These are phyloP conservation scores for Carettochelys insculpta DNA, from an alignment of 2,113 vertebrate species.

Conservation along the genomic window DNA sequence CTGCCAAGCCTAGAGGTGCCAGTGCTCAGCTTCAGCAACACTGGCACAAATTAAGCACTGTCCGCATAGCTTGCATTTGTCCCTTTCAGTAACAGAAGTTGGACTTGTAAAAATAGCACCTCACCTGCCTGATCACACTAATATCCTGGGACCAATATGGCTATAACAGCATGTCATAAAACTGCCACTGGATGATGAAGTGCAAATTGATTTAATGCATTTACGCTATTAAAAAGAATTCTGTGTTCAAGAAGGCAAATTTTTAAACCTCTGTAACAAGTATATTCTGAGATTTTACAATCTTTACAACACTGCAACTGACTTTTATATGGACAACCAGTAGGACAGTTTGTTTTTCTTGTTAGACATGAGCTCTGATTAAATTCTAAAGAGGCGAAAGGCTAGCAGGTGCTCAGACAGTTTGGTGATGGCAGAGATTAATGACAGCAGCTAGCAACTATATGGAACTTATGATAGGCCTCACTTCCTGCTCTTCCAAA, in stretches of 20 bases:
- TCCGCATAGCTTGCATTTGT: neutral
- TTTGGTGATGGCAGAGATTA: neutral
- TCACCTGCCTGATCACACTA: neutral
- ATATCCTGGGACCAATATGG: neutral
- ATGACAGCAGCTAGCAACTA: fast-evolving
- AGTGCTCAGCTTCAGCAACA: no score
- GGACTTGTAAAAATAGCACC: neutral
- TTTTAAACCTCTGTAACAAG: neutral
- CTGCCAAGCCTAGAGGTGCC: no score
- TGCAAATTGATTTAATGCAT: neutral
- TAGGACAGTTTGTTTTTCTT: neutral
- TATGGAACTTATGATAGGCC: neutral
- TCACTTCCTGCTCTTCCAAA: neutral
- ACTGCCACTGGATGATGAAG: neutral
- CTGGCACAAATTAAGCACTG: no score
- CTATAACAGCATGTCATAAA: neutral
- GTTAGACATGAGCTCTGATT: neutral
- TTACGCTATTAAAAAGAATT: neutral
- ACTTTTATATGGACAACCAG: neutral
- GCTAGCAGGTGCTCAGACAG: neutral
- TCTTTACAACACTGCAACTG: neutral
- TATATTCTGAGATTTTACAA: neutral
- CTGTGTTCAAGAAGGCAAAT: neutral
- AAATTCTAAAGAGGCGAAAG: neutral
- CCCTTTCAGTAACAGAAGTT: neutral